Evolutionary conservation across 2,888 invertebrate genomes (phyloP).

Genomic region (Steinernema carpocapsae): DNA sequence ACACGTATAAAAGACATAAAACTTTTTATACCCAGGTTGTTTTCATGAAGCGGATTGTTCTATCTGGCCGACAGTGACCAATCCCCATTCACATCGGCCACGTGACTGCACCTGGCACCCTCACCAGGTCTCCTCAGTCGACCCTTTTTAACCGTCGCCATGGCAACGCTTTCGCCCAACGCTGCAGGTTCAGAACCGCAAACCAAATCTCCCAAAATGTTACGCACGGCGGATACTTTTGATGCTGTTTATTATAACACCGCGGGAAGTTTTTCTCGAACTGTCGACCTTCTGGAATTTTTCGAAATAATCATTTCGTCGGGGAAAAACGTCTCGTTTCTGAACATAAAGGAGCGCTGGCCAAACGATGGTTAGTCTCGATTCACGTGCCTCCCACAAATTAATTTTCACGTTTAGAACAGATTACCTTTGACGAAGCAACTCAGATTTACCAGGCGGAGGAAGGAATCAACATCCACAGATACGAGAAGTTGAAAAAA

Average conservation of each 20-base stretch:
- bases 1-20: too few species aligned
- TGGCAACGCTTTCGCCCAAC: not conserved
- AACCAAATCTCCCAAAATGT: not conserved
- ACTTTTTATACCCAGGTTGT: too few species aligned
- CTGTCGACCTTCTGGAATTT: constrained; percentile 13
- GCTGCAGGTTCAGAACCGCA: not conserved
- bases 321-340: constrained; percentile 21
- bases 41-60: too few species aligned
- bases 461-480: constrained; percentile 28
- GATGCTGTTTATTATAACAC: constrained; percentile 30
- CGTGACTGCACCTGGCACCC: too few species aligned
- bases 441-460: constrained; percentile 21
- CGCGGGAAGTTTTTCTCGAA: constrained; percentile 28
- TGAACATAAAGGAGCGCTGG: constrained; percentile 28
- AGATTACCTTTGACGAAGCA: constrained; percentile 16
- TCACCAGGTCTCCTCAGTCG: too few species aligned
- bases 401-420: not conserved
- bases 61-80: too few species aligned
- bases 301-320: constrained; percentile 30
- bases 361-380: not conserved
- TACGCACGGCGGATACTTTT: constrained; percentile 19
- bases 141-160: not conserved
- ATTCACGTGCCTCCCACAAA: not conserved
- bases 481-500: constrained; percentile 13
- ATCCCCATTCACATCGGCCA: too few species aligned